Evolutionary conservation across 2,113 vertebrate genomes (phyloP).

Genomic region (Clarias gariepinus): DNA sequence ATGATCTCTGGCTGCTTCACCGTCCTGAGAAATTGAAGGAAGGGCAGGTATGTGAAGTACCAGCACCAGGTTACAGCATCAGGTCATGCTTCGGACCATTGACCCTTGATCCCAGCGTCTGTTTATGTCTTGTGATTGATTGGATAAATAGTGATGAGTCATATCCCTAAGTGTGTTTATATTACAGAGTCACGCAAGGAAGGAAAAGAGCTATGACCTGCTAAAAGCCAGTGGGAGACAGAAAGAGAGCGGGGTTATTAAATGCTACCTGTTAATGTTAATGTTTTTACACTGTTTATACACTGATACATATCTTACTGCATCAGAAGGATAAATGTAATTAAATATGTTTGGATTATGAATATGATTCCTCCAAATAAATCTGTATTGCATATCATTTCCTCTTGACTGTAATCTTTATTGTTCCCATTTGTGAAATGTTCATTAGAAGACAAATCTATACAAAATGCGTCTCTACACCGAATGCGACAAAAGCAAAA

Average conservation of each 20-base stretch:
- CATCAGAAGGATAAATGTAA: neutral
- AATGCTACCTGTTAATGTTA: slow-evolving; percentile 5
- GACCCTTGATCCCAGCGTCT: slow-evolving; percentile 70
- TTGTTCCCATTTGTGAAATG: neutral
- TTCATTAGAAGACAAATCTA: neutral
- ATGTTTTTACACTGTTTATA: neutral
- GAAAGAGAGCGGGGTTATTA: slow-evolving; percentile 48
- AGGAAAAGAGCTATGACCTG: slow-evolving; percentile 75
- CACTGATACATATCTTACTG: neutral
- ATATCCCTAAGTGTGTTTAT: slow-evolving; percentile 72
- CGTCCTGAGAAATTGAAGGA: slow-evolving; percentile 2
- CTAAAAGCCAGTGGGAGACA: slow-evolving; percentile 70
- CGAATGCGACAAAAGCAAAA: neutral
- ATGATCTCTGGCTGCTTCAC: neutral
- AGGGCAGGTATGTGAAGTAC: slow-evolving; percentile 35
- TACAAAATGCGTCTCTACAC: neutral
- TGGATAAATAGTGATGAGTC: slow-evolving; percentile 77
- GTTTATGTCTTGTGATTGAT: slow-evolving; percentile 76
- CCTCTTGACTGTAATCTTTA: neutral
- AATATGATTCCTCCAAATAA: neutral
- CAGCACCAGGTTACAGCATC: slow-evolving; percentile 24
- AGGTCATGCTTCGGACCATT: slow-evolving; percentile 40
- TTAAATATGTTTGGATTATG: neutral
- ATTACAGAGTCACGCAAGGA: slow-evolving; percentile 75
- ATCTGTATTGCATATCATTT: neutral